Evolutionary conservation across 1,140 invertebrate species (phyloP).

Genomic region (Calycopis cecrops): DNA sequence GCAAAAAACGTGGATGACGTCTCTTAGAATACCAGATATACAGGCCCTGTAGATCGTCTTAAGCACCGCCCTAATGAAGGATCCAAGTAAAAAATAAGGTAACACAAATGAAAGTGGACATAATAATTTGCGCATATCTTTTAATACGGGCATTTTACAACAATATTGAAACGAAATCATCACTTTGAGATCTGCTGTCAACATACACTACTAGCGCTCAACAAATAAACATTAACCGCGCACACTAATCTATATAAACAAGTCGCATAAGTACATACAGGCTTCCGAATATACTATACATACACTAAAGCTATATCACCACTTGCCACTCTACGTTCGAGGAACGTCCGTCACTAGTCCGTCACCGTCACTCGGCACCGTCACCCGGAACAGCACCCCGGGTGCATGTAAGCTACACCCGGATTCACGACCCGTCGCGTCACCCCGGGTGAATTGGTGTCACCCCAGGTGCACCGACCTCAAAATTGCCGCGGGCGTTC

Average conservation of each 20-base stretch:
- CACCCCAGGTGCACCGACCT: background rate
- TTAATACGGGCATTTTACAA: conserved; percentile 75
- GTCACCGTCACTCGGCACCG: conserved; percentile 29
- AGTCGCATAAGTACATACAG: conserved; percentile 73
- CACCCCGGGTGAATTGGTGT: background rate
- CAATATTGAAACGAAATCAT: conserved; percentile 73
- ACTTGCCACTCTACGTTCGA: conserved; percentile 31
- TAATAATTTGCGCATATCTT: conserved; percentile 68
- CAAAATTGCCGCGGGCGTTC: too few species aligned
- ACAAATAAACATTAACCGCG: conserved; percentile 72
- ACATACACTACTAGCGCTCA: conserved; percentile 73
- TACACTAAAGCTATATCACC: conserved; percentile 73
- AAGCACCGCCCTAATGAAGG: too few species aligned
- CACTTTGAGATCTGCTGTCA: conserved; percentile 71
- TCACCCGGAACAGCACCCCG: background rate
- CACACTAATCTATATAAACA: conserved; percentile 74
- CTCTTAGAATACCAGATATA: too few species aligned
- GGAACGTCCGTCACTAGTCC: conserved; percentile 41
- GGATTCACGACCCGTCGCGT: background rate
- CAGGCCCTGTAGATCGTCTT: too few species aligned
- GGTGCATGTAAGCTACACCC: background rate
- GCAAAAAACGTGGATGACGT: too few species aligned
- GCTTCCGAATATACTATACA: conserved; percentile 66
- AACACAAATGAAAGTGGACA: conserved; percentile 36
- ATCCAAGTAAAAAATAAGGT: too few species aligned